Percentiles rank a stretch among this genome's conserved stretches.
phyloP scores from a whole-genome alignment of 2,797 vertebrate genomes.

The Trichosurus vulpecula region DNA sequence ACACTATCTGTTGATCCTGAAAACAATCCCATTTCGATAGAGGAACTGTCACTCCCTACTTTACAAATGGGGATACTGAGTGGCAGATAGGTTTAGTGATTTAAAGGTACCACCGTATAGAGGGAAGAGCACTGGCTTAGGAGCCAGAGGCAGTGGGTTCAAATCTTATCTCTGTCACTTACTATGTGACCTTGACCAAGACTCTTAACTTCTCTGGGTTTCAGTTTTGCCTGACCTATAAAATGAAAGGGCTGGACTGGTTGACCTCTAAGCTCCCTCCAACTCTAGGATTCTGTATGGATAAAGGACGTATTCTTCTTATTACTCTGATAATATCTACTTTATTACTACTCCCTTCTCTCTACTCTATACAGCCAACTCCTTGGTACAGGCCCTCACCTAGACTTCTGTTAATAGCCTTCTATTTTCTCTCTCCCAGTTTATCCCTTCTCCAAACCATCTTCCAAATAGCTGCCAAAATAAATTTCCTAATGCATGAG shows the following conservation, averaged over 20 bases:
- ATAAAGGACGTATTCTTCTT: neutral
- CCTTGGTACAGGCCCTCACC: neutral
- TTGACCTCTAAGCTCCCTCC: neutral
- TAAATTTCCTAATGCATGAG: neutral
- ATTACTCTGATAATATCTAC: neutral
- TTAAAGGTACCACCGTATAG: neutral
- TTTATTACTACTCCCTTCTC: neutral
- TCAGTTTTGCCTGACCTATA: neutral
- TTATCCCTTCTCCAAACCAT: neutral
- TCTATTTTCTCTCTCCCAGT: neutral
- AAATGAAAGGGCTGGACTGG: neutral
- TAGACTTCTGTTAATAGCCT: neutral
- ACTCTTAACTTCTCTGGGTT: neutral
- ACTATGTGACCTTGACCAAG: neutral
- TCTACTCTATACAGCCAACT: neutral
- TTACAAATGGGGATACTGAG: neutral
- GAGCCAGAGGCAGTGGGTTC: neutral
- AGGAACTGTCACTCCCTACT: neutral
- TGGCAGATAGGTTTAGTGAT: neutral
- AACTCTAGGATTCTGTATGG: neutral
- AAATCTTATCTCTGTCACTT: neutral
- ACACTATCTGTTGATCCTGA: neutral
- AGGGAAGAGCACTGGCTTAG: neutral
- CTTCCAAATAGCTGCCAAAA: neutral
- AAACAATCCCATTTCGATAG: neutral